Base-by-base conservation (phyloP, 2,113 vertebrate genomes). In the Pelobates fuscus region DNA sequence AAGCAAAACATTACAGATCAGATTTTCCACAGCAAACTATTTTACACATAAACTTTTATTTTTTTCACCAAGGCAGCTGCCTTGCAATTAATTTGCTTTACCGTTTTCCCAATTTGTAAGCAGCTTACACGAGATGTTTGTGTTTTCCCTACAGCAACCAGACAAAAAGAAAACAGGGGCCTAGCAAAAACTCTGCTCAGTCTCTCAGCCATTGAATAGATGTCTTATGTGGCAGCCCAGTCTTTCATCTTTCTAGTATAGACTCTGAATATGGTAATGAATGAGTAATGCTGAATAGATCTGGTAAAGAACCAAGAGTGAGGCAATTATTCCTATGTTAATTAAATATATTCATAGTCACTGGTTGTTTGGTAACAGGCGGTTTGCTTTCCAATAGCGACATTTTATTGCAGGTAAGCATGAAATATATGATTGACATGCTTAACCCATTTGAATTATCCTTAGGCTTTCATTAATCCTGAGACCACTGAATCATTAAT, bases 121-220 rank as follows among this genome's bases (percentile, higher is more conserved):
- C 67, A 77, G 73, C 73, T 77, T 77, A 77, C 64, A 77, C 25
- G 57, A 64, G 73, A 77, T 77, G 73, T 77, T 77, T 77, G 73
- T 77, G 73, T 77, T 77, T 77, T 77, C 73, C 73, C 73, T 76
- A 76, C 72, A 76, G 72, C 72, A 76, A 77, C 73, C 64, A 77
- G 73, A 77, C 73, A 77, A 67, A 77, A 77, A 77, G 73, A 77
- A 77, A 77, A 77, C 73, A 77, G 73, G 54, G n/a, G 29, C 72
- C 25, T 25, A 27, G 63, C 52, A 67, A 65, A 67, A 63, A 14
- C 63, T 25, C 26, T 18, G 58, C 44, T 71, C 70, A 29, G 72
- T 59, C 73, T 61, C 73, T 37, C 20, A 77, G 73, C 73, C 44
- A 68, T 68, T 77, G 55, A 77, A 77, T 77, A 68, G 73, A 57